These are phyloP conservation scores for Camarhynchus parvulus DNA, from an alignment of 2,113 vertebrate genomes.

Conservation along the genomic window DNA sequence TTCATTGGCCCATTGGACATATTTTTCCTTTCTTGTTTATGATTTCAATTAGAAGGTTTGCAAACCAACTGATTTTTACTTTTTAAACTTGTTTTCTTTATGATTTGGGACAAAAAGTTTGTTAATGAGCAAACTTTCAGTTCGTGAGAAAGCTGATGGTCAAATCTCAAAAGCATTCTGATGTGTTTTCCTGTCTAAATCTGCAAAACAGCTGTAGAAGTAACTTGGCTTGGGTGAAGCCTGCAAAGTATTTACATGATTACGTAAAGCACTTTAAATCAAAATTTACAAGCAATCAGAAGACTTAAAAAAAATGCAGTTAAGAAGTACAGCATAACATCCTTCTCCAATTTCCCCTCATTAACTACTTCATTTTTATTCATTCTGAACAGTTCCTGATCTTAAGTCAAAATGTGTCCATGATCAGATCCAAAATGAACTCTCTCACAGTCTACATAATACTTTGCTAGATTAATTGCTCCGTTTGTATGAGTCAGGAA, in stretches of 20 bases:
- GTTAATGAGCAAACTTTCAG: background rate
- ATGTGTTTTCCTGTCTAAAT: constrained; percentile 23
- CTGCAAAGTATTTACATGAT: constrained; percentile 56
- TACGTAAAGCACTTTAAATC: constrained; percentile 62
- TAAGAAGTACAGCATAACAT: constrained; percentile 56
- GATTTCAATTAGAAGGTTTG: background rate
- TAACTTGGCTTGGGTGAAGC: constrained; percentile 23
- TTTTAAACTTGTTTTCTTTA: background rate
- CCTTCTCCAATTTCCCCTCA: constrained; percentile 56
- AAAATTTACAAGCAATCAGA: constrained; percentile 70
- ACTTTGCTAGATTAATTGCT: constrained; percentile 41
- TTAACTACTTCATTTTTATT: constrained; percentile 39
- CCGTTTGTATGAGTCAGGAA: constrained; percentile 26
- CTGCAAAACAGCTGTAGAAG: constrained; percentile 32
- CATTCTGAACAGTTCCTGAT: constrained; percentile 58
- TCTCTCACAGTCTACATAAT: constrained; percentile 26
- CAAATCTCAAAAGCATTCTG: background rate
- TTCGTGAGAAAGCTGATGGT: background rate
- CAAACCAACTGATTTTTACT: background rate
- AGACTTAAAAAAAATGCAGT: constrained; percentile 46
- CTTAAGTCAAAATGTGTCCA: constrained; percentile 55
- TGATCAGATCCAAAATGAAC: constrained; percentile 58
- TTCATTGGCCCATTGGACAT: background rate
- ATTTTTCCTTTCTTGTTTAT: background rate
- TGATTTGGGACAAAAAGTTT: background rate